Evolutionary conservation across 2,113 vertebrate genomes (phyloP).

Genomic region (Orthonyx spaldingii): DNA sequence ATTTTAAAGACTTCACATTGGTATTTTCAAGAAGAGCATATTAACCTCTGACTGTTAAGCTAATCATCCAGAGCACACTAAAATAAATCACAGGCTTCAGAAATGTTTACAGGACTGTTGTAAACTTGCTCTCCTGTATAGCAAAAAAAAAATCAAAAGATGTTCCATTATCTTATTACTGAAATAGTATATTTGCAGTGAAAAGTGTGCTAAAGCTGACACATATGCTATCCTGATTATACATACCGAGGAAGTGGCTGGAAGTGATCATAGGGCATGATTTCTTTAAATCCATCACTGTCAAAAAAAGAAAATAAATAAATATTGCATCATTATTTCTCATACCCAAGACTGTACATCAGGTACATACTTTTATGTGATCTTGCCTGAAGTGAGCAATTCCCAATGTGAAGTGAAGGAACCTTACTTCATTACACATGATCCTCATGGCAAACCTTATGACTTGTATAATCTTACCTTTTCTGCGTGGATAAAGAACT

Average conservation of each 20-base stretch:
- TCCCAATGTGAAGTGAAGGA: not conserved
- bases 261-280: constrained; percentile 95
- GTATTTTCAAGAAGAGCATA: not conserved
- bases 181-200: not conserved
- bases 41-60: not conserved
- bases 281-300: constrained; percentile 95
- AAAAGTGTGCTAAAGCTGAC: not conserved
- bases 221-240: not conserved
- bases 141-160: not conserved
- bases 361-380: not conserved
- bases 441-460: not conserved
- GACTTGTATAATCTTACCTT: not conserved
- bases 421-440: not conserved
- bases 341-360: not conserved
- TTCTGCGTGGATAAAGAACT: not conserved
- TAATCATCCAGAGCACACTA: not conserved
- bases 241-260: constrained; percentile 93
- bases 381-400: not conserved
- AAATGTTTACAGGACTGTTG: not conserved
- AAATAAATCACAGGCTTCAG: not conserved
- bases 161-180: not conserved
- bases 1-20: not conserved
- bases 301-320: constrained; percentile 61
- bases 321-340: constrained; percentile 17
- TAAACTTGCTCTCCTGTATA: not conserved